Evolutionary conservation across 2,113 vertebrate species (phyloP).

Genomic region (Gorilla gorilla): DNA sequence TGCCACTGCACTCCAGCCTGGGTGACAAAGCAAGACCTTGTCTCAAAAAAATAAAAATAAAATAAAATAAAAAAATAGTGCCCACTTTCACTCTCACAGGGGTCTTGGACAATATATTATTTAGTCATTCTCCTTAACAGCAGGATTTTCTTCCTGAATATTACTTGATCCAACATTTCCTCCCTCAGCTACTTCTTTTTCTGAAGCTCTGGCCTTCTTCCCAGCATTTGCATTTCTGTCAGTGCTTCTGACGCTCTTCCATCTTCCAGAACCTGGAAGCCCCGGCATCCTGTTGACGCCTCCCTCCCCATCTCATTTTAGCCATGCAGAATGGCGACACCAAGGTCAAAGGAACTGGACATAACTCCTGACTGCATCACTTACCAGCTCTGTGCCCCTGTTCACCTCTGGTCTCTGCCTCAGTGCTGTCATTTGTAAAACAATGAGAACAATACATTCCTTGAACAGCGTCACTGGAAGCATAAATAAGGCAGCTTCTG

Average conservation of each 20-base stretch:
- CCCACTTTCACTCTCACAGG: not conserved
- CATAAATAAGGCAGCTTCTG: not conserved
- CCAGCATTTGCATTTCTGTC: not conserved
- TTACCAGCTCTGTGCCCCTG: not conserved
- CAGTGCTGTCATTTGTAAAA: not conserved
- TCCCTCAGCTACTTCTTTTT: not conserved
- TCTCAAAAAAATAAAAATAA: no score
- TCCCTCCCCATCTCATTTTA: not conserved
- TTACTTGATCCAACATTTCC: not conserved
- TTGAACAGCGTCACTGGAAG: not conserved
- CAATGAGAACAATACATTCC: not conserved
- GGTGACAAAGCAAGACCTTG: no score
- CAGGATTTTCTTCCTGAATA: not conserved
- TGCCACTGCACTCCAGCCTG: no score
- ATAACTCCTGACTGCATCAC: not conserved
- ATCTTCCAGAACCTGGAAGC: not conserved
- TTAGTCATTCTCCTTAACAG: not conserved
- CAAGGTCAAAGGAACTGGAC: not conserved
- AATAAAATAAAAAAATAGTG: not conserved
- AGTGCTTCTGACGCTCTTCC: not conserved
- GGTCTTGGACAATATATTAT: not conserved
- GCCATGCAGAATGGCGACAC: not conserved
- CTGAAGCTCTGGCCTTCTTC: not conserved
- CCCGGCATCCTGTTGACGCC: not conserved
- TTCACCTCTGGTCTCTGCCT: not conserved